Base-by-base conservation (phyloP, 2,113 vertebrate genomes). In the Cettia cetti region DNA sequence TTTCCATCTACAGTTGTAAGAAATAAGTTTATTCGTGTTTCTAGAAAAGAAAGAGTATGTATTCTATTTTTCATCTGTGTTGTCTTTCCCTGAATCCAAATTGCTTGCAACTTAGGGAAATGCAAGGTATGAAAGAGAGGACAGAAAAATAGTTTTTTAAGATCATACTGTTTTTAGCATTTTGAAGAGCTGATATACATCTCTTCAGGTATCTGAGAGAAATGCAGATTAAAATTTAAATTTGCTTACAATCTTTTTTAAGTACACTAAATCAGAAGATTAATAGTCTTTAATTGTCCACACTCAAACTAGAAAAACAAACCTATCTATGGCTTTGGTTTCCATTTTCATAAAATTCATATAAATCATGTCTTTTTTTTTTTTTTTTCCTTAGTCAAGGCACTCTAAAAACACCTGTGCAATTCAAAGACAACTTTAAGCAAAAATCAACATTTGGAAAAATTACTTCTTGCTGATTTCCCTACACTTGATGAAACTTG, bases 341-440 rank as follows among this genome's bases (percentile, higher is more conserved):
- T 94, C 74, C 59, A 72, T 83, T 97, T 96, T 95, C 89, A 82
- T 70, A 44, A 97, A 98, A 96, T 98, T 96, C 93, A 74, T 82
- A 96, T 85, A 94, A 95, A 97, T 86, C 76, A 94, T 72, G 56
- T 1, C 4, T 45, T 53, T 45, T 59, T 63, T 56, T 31, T 56
- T 56, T 30, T 53, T 86, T 87, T 77, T 91, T 92, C 71, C 82
- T 65, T 3, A 92, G 85, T 80, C 91, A 95, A 97, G 57, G 61
- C 95, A 96, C 97, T 97, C 97, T 96, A 96, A 88, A 97, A 97
- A 98, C 97, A 98, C 97, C 97, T 98, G 97, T 97, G 96, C 97
- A 98, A 97, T 98, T 97, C 96, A 96, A 66, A 97, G 95, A 61
- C 94, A 96, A 97, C 97, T 98, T 97, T 92, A 96, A 97, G 95